phyloP scores from a whole-genome alignment of 2,797 vertebrate species.

The Gymnoscopelus braueri region DNA sequence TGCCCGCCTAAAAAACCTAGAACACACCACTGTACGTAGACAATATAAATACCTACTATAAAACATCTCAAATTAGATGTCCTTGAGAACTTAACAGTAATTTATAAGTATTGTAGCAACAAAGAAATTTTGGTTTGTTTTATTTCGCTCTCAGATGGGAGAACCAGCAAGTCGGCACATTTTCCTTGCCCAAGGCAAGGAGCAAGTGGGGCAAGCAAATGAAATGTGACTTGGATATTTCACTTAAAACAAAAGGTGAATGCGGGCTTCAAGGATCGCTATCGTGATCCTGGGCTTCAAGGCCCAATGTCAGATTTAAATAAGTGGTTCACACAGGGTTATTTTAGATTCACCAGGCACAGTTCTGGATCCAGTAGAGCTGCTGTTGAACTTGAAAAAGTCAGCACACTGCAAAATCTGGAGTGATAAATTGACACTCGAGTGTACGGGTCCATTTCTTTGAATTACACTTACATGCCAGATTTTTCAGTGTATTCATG shows the following conservation, averaged over 20 bases:
- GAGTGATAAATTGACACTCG: no score
- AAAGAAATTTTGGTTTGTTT: conserved; percentile 16
- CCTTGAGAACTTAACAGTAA: conserved; percentile 23
- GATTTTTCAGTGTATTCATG: conserved; percentile 2
- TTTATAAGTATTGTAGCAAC: conserved; percentile 17
- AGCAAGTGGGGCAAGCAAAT: conserved; percentile 45
- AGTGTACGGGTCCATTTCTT: no score
- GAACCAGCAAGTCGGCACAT: conserved; percentile 16
- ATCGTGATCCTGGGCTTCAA: conserved; percentile 12
- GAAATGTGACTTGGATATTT: conserved; percentile 36
- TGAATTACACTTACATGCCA: no score
- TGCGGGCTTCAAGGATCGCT: neutral
- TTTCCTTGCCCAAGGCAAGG: conserved; percentile 30
- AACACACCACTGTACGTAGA: neutral
- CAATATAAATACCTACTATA: neutral
- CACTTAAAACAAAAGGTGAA: conserved; percentile 24
- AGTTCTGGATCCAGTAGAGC: conserved; percentile 10
- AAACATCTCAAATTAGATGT: conserved; percentile 24
- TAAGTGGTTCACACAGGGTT: conserved; percentile 15
- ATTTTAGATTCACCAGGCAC: conserved; percentile 28
- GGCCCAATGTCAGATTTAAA: conserved; percentile 30
- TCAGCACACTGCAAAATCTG: no score
- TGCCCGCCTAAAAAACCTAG: no score
- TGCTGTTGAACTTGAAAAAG: conserved; percentile 1
- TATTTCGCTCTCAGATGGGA: conserved; percentile 12